phyloP scores from a whole-genome alignment of 2,113 vertebrate genomes.

The Nothoprocta pentlandii region DNA sequence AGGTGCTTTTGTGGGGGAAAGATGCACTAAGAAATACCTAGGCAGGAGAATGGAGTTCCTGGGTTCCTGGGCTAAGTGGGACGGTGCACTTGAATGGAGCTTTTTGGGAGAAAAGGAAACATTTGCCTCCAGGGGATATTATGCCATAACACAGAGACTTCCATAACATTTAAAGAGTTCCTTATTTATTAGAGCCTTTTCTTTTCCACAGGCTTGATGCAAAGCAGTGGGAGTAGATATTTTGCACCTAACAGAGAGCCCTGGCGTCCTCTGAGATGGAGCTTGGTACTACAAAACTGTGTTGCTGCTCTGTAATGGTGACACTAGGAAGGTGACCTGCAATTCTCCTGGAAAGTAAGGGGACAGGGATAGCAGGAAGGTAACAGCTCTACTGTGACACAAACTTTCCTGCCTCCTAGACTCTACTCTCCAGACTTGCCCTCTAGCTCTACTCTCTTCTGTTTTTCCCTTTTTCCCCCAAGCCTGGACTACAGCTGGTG shows the following conservation, averaged over 20 bases:
- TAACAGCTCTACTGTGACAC: not conserved
- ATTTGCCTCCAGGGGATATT: not conserved
- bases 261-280: not conserved
- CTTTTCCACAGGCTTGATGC: not conserved
- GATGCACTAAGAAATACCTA: accelerated
- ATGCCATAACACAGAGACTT: not conserved
- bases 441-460: not conserved
- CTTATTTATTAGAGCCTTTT: not conserved
- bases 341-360: not conserved
- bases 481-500: not conserved
- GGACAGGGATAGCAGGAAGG: accelerated
- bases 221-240: not conserved
- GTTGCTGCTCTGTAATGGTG: accelerated
- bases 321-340: not conserved
- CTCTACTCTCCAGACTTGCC: accelerated
- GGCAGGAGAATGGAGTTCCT: not conserved
- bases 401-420: accelerated
- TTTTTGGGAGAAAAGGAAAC: not conserved
- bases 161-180: accelerated
- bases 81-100: not conserved
- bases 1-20: not conserved
- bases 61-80: not conserved
- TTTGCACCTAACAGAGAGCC: not conserved
- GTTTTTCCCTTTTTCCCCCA: not conserved
- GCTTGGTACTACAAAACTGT: accelerated